Evolutionary conservation across 2,888 invertebrate species (phyloP), one percentile per base, ranked within the genome.

Genomic region (Caradrina kadenii): DNA sequence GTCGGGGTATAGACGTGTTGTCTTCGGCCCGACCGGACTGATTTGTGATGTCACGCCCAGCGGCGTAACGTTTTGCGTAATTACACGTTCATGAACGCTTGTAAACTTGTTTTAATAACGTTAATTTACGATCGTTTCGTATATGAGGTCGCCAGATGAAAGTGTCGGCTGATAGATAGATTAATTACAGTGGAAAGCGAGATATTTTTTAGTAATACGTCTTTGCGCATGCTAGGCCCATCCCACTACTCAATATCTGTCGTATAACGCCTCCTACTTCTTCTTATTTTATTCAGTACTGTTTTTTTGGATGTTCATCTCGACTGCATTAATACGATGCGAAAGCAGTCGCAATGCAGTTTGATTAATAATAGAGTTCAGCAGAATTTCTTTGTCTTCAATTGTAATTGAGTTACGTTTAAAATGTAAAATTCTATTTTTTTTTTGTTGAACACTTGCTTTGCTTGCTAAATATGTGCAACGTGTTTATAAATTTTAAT

Each of bases 41-140:
- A 95, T 94, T 94, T 94, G 95, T 95, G 94, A 95, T 95, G 96
- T 95, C 95, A 96, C 96, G 96, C 96, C 96, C 96, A 95, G 91
- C 96, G 93, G 94, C 96, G 96, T 95, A 96, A 96, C 94, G 92
- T 95, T 95, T 96, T 95, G 95, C 94, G 95, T 95, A 95, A 96
- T 96, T 95, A 95, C 89, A 92, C 85, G 90, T 90, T 90, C 90
- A 90, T 90, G 93, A 93, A 90, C 81, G 91, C 90, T 90, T 92
- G 91, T 94, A 93, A 94, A 94, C 94, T 94, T 89, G 95, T 94
- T 95, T 93, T 93, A 94, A 93, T 94, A 94, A 92, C 88, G 89
- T 91, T 92, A 93, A 94, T 94, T 93, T 93, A 93, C 88, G 89
- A 91, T 89, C 89, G 87, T 93, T 93, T 89, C 87, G 83, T 88